Evolutionary conservation across 2,888 invertebrate species (phyloP), one percentile per base, ranked within the genome.

Genomic region (Agriopis leucophaearia): DNA sequence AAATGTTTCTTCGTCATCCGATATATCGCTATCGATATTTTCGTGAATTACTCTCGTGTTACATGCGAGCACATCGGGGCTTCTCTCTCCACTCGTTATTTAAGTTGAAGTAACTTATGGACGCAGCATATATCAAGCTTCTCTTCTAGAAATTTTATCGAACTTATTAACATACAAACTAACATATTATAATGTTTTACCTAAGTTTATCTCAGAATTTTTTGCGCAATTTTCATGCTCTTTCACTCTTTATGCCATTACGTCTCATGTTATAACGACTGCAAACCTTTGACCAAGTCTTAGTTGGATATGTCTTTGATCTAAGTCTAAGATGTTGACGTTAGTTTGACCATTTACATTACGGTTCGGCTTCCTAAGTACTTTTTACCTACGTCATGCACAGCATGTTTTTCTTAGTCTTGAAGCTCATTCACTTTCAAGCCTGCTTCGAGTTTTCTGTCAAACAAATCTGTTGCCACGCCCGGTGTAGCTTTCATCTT

Each of bases 1-100:
- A 16, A 38, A 8, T 63, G 68, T 79, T 63, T 75, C 65, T 69
- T 62, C 71, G 84, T 77, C 70, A 86, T 75, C 65, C 74, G 79
- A 84, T 83, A 84, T 76, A 71, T 72, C 66, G 78, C 76, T 76
- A 81, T 78, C 72, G 81, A 82, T 81, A 79, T 81, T 78, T 79
- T 80, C 75, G 76, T 77, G 72, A 75, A 77, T 78, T 74, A 70
- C 71, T 78, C 74, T 82, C 78, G 70, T 62, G 69, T 82, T 80
- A 76, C 81, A 72, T 69, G 74, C 74, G 54, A 67, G 73, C 78
- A 75, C 73, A 74, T 74, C 66, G 70, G 73, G 81, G 81, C 79
- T 81, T 82, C 81, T 63, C 63, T 42, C 62, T 56, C 66, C 55
- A 67, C 69, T 71, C 71, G 68, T 71, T 70, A 68, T 75, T 72